Evolutionary conservation across 2,797 vertebrate species (phyloP), one percentile per base, ranked within the genome.

Genomic region (Lophura swinhoii): DNA sequence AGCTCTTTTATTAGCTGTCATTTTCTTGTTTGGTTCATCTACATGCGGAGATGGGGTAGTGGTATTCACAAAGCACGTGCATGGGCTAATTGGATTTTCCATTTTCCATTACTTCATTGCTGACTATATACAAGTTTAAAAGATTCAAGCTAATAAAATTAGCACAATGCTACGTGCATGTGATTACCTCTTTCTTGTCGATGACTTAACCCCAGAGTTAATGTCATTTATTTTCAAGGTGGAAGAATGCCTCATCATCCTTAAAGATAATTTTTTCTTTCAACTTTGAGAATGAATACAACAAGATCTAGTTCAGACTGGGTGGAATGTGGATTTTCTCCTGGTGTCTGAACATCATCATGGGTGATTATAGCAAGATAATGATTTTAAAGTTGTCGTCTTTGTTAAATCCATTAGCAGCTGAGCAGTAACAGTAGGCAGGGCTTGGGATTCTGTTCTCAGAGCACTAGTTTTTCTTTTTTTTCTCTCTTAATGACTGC

Each of bases 71-170:
- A 96, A 91, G 81, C 73, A 77, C 89, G 43, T 93, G 81, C 13
- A 8, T 83, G 73, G 74, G 70, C 92, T 97, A 97, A 97, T 96
- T 96, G 92, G 87, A 96, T 97, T 96, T 96, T 96, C 84, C 80
- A 87, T 93, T 95, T 95, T 91, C 17, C 68, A 69, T 96, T 73
- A 63, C 72, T 95, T 92, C 90, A 87, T 81, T 84, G 95, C 93
- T 95, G 87, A 94, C 79, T 81, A 84, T 28, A 49, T 87, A 71
- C 84, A 91, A 84, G 85, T 87, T 96, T 90, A 86, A 82, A 94
- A 91, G 85, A 95, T 92, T 90, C 84, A 76, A 58, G 62, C 79
- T 91, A 96, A 95, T 96, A 95, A 96, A 96, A 88, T 56, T 51
- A 60, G 58, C 51, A 80, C 85, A 92, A 91, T 91, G 71, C 75